Evolutionary conservation across 2,113 vertebrate genomes (phyloP), one percentile per base, ranked within the genome.

Genomic region (Theristicus caerulescens): DNA sequence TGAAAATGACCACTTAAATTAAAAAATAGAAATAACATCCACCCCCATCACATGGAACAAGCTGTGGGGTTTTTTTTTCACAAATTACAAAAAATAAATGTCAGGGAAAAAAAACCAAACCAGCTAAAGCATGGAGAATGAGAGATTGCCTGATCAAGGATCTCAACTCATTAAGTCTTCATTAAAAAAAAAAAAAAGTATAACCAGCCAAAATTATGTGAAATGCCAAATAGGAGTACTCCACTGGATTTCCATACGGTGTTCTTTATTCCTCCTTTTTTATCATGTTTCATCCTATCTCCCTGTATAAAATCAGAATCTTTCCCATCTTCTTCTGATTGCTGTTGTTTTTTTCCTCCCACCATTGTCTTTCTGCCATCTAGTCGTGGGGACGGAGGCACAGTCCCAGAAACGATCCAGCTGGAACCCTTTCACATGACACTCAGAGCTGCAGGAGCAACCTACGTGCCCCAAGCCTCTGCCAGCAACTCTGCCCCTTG

Each of bases 341-440:
- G 25, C 2, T 52, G 14, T 10, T 54, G 31, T 16, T 57, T 59
- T 59, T 76, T 40, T 44, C 69, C 61, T 89, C 84, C 86, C 84
- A 13, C 49, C 1, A 0, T 40, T 52, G 24, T 51, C 77, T 57
- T 65, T 52, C 44, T 76, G 88, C 72, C 52, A 24, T 16, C 38
- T 6, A 6, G 7, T 47, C 13, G 0, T 1, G 2, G 52, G 32
- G 55, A 7, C 2, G 2, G n/a, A 74, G 67, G 29, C 55, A 42
- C 8, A 6, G 44, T 29, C 77, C 86, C 82, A 46, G 59, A 42
- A 55, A 90, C 13, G 3, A 5, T 40, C 86, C 57, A 69, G 46
- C 65, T 79, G 83, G 77, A 83, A 84, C 69, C n/a, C 32, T 72
- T 58, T 42, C 72, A 40, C n/a, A 3, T 52, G 77, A 34, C n/a